A percentile compares a stretch with the other conserved stretches of the same genome.
phyloP scores from a whole-genome alignment of 2,797 vertebrate genomes.

The Sebastiscus tertius region DNA sequence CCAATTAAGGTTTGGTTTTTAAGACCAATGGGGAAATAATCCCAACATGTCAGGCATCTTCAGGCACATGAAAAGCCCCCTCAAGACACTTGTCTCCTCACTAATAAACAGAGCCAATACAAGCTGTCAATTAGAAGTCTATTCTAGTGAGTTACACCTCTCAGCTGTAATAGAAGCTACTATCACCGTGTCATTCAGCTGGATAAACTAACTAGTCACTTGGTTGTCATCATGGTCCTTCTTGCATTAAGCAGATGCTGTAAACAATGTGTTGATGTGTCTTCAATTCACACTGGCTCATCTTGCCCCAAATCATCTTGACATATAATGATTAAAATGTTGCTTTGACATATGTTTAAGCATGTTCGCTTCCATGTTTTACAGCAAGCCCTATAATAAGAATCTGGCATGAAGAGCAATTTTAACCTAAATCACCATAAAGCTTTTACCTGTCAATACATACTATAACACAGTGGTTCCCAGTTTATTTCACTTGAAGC shows the following conservation, averaged over 20 bases:
- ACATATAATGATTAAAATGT: background rate
- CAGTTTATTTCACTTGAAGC: no score
- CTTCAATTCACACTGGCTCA: background rate
- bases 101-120: constrained; percentile 60
- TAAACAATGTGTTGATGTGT: background rate
- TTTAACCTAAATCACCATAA: background rate
- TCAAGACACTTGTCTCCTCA: constrained; percentile 52
- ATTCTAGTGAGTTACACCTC: constrained; percentile 57
- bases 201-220: constrained; percentile 26
- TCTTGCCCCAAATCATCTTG: background rate
- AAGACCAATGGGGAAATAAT: constrained; percentile 64
- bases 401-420: background rate
- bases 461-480: background rate
- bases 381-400: background rate
- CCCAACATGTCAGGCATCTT: constrained; percentile 56
- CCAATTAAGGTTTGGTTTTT: constrained; percentile 63
- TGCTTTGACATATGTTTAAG: background rate
- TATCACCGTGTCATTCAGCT: constrained; percentile 11
- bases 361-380: background rate
- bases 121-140: constrained; percentile 68
- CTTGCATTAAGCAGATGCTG: constrained; percentile 22
- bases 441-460: background rate
- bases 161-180: constrained; percentile 36
- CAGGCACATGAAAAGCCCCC: constrained; percentile 59
- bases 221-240: background rate